Evolutionary conservation across 2,113 vertebrate species (phyloP).

Genomic region (Oreochromis niloticus): DNA sequence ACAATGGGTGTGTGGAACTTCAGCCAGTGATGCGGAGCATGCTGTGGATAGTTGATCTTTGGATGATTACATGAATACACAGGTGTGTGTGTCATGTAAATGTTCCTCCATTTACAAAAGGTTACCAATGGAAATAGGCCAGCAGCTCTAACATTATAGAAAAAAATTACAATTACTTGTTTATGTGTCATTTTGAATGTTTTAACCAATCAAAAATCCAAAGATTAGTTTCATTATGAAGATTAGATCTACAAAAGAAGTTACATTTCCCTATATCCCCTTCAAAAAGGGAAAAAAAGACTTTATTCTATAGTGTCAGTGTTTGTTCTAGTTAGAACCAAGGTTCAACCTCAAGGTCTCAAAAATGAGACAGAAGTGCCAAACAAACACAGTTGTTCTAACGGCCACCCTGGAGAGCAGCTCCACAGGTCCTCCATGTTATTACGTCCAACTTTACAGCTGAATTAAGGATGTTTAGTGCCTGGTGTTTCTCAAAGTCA

Average conservation of each 20-base stretch:
- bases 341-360: background rate
- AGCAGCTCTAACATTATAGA: background rate
- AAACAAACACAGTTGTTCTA: background rate
- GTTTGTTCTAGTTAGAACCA: background rate
- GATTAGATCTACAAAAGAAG: background rate
- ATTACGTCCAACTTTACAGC: background rate
- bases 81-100: background rate
- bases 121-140: background rate
- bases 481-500: background rate
- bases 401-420: background rate
- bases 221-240: background rate
- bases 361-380: background rate
- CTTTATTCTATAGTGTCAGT: background rate
- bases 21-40: background rate
- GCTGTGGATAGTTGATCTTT: background rate
- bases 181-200: background rate
- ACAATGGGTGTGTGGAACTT: background rate
- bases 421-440: background rate
- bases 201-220: background rate
- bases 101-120: background rate
- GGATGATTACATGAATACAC: background rate
- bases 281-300: background rate
- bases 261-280: background rate
- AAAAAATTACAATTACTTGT: background rate
- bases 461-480: background rate